Base-by-base conservation (phyloP, 2,113 vertebrate species). In the Sylvia atricapilla region DNA sequence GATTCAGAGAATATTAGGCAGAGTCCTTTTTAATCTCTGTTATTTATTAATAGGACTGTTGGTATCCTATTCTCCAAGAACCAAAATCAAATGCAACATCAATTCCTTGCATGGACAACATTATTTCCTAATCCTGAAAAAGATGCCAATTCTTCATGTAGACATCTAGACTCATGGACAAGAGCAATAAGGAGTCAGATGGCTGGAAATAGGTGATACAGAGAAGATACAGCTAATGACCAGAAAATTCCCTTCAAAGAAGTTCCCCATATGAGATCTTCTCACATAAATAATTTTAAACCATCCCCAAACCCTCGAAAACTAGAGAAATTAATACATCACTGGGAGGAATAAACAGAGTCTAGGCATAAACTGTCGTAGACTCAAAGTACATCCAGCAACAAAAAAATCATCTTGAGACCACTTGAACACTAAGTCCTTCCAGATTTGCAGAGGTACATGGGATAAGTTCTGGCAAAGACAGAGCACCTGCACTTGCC, bases 371-470 rank as follows among this genome's bases (percentile, higher is more conserved):
- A 75, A 80, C 35, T 84, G 67, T 67, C 87, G 85, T 31, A 37
- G 11, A 53, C 27, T 87, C 56, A 68, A 76, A 70, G 47, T 49
- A 72, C 15, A 91, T 85, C 46, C 62, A 85, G 77, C 55, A 89
- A 78, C 56, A 75, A 83, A 94, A 94, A 73, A 63, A 47, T 75
- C 87, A 92, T 31, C 66, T 37, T 92, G 82, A 96, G 90, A 91
- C 18, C 93, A 35, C 37, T 88, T 53, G 30, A 93, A 72, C 30
- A 64, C 56, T 46, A 96, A 80, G 68, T 35, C 46, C n/a, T 94
- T 82, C 75, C 67, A 90, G 52, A 83, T 21, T 91, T 50, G 55
- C 53, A 90, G 24, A 6, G 33, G 43, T 52, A 94, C 7, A 1
- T 50, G 21, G 67, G 30, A 30, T 68, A 93, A 87, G 22, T 85